These are phyloP conservation scores for Epistrophella euchroma DNA, from an alignment of 2,888 invertebrate species.

Conservation along the genomic window DNA sequence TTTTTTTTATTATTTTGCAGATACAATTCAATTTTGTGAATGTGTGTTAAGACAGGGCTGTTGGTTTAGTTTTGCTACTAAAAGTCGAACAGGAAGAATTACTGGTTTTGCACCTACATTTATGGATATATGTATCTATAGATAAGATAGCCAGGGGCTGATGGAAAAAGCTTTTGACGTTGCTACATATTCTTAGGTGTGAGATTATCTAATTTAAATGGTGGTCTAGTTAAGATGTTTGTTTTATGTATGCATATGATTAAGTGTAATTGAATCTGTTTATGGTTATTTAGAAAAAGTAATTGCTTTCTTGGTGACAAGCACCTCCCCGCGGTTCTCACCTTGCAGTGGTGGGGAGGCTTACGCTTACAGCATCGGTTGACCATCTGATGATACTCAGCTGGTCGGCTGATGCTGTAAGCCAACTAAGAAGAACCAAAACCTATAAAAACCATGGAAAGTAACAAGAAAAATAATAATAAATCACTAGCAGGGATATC, in stretches of 20 bases:
- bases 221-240: constrained; percentile 4
- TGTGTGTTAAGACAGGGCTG: constrained; percentile 42
- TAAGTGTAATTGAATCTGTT: background rate
- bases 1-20: constrained; percentile 29
- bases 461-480: no score
- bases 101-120: constrained; percentile 50
- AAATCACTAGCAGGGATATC: no score
- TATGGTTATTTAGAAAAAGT: background rate
- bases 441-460: no score
- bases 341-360: no score
- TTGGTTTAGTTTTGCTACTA: constrained; percentile 36
- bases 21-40: constrained; percentile 21
- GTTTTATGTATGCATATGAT: background rate
- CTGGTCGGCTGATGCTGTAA: no score
- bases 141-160: constrained; percentile 37
- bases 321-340: no score
- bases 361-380: no score
- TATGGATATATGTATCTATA: background rate
- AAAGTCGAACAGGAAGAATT: constrained; percentile 67
- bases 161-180: background rate
- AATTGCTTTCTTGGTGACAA: background rate
- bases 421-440: no score
- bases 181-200: constrained; percentile 8
- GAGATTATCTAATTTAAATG: constrained; percentile 10
- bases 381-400: no score